phyloP scores from a whole-genome alignment of 2,888 invertebrate genomes.

The Cyaniris semiargus region DNA sequence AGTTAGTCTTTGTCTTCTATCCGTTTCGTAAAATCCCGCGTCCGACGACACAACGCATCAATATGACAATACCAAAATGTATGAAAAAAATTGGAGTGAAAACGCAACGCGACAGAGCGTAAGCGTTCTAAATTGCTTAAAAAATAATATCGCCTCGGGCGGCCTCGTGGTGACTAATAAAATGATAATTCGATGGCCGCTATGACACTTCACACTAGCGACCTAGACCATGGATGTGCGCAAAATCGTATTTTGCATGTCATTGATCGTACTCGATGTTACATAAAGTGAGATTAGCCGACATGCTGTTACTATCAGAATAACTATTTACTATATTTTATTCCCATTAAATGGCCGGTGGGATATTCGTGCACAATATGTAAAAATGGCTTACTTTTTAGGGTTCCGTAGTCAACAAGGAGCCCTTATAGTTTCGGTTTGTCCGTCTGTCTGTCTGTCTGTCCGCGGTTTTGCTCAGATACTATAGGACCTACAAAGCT shows the following conservation, averaged over 20 bases:
- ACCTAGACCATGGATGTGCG: conserved; percentile 25
- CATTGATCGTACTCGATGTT: not conserved
- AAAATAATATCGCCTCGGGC: not conserved
- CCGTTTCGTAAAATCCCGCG: not conserved
- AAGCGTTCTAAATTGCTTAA: not conserved
- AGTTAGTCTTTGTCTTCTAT: too few relatives aligned
- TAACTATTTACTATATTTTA: too few relatives aligned
- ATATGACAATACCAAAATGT: not conserved
- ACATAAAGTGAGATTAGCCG: not conserved
- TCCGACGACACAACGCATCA: not conserved
- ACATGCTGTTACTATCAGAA: not conserved
- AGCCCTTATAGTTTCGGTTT: too few relatives aligned
- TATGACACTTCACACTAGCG: conserved; percentile 9
- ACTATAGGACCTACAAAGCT: too few relatives aligned
- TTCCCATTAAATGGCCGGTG: not conserved
- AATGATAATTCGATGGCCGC: conserved; percentile 25
- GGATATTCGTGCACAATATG: not conserved
- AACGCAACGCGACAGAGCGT: not conserved
- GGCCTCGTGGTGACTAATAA: not conserved
- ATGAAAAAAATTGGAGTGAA: not conserved
- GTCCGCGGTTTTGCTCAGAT: too few relatives aligned
- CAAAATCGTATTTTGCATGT: conserved; percentile 9
- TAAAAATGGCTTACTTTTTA: not conserved
- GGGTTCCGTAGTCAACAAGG: too few relatives aligned
- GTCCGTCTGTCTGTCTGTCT: too few relatives aligned